Evolutionary conservation across 2,888 invertebrate species (phyloP).

Genomic region (Eilema depressum): DNA sequence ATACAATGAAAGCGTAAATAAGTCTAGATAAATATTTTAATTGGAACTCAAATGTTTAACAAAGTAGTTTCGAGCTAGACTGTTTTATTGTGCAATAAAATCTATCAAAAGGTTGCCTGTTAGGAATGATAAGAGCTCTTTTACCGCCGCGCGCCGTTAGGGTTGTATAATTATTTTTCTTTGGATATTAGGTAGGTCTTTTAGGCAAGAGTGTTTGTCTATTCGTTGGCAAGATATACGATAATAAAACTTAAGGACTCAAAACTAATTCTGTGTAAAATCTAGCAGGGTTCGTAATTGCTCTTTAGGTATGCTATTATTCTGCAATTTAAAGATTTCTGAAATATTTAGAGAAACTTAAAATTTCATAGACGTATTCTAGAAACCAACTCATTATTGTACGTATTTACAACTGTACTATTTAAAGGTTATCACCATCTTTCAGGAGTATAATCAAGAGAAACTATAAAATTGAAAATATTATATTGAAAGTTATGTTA

Average conservation of each 20-base stretch:
- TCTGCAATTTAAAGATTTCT: background rate
- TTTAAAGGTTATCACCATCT: background rate
- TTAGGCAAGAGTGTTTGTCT: background rate
- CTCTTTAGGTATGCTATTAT: background rate
- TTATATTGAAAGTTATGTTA: background rate
- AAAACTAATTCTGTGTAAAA: background rate
- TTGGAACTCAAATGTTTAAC: constrained; percentile 30
- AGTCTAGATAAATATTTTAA: constrained; percentile 30
- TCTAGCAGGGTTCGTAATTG: background rate
- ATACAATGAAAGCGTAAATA: constrained; percentile 67
- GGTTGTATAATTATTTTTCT: background rate
- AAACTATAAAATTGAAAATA: constrained; percentile 1
- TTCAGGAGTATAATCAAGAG: background rate
- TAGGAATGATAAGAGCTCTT: background rate
- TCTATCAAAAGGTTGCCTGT: background rate
- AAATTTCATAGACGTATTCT: too few relatives aligned
- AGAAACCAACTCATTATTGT: too few relatives aligned
- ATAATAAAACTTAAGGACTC: background rate
- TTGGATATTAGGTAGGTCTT: background rate
- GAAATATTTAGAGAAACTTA: background rate
- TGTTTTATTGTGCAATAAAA: background rate
- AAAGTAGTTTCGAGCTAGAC: too few relatives aligned
- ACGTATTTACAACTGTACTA: background rate
- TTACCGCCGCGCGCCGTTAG: background rate
- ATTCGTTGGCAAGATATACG: background rate